Conservation (phyloP, 2,888 invertebrate species). For the Drosophila villosipedis region DNA sequence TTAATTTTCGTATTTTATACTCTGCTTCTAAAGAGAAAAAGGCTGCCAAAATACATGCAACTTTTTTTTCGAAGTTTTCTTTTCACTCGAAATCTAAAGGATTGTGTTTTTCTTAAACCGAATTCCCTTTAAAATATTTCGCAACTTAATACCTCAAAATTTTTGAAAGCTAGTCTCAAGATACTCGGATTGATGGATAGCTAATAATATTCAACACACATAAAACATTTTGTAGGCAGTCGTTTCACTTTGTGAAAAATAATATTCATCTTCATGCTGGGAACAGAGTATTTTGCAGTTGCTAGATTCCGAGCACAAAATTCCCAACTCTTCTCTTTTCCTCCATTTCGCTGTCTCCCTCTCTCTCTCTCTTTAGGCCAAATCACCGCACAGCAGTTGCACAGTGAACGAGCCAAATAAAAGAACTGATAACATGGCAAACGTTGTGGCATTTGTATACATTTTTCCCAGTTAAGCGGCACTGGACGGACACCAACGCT, state of each 20-base stretch:
- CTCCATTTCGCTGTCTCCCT: conserved; percentile 29
- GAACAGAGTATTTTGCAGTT: conserved; percentile 6
- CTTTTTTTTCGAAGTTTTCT: neutral
- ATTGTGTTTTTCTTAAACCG: no score
- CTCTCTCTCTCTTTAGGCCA: conserved; percentile 4
- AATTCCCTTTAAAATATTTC: neutral
- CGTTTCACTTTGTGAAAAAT: neutral
- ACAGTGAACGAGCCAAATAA: conserved; percentile 51
- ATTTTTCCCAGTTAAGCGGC: conserved; percentile 69
- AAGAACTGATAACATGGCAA: conserved; percentile 68
- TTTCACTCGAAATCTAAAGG: no score
- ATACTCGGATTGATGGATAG: neutral
- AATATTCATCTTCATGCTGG: neutral
- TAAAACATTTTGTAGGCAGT: neutral
- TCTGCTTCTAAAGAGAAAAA: neutral
- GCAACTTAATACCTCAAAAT: neutral
- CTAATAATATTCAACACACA: neutral
- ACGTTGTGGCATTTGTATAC: conserved; percentile 72
- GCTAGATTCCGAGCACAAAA: neutral
- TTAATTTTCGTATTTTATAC: conserved; percentile 60
- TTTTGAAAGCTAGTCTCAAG: neutral
- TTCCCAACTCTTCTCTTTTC: neutral
- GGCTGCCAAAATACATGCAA: neutral
- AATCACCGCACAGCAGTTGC: conserved; percentile 39
- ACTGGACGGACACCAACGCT: conserved; percentile 23